phyloP scores from a whole-genome alignment of 2,797 vertebrate species.

The Pangasius sanitwongsei region DNA sequence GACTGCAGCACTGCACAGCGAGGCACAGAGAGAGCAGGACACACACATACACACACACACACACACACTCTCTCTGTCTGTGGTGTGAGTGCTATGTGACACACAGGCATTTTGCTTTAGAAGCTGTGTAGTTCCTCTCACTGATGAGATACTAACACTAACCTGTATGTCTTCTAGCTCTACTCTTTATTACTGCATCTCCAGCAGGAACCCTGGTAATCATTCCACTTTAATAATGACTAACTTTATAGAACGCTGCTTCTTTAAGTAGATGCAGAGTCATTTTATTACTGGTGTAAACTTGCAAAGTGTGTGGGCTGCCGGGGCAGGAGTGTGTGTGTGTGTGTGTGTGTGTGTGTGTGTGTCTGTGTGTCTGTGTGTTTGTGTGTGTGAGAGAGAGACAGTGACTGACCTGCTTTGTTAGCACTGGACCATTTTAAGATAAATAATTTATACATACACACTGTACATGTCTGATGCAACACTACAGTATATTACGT shows the following conservation, averaged over 20 bases:
- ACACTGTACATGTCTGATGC: not conserved
- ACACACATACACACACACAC: constrained; percentile 38
- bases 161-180: constrained; percentile 52
- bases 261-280: constrained; percentile 18
- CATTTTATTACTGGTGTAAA: constrained; percentile 36
- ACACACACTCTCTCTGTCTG: constrained; percentile 13
- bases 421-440: constrained; percentile 52
- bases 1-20: constrained; percentile 66
- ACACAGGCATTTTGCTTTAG: constrained; percentile 48
- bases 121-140: constrained; percentile 32
- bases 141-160: constrained; percentile 61
- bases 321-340: not conserved
- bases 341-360: constrained; percentile 9
- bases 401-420: constrained; percentile 62
- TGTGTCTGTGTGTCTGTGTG: constrained; percentile 29
- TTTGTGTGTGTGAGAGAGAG: not conserved
- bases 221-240: constrained; percentile 69
- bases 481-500: not conserved
- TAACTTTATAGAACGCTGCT: constrained; percentile 66
- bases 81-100: constrained; percentile 29
- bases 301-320: constrained; percentile 44
- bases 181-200: constrained; percentile 48
- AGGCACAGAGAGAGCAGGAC: constrained; percentile 57
- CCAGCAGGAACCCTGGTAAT: constrained; percentile 58
- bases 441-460: constrained; percentile 35